These are phyloP conservation scores for Drosophila nasuta DNA, from an alignment of 1,140 invertebrate genomes.

Conservation along the genomic window DNA sequence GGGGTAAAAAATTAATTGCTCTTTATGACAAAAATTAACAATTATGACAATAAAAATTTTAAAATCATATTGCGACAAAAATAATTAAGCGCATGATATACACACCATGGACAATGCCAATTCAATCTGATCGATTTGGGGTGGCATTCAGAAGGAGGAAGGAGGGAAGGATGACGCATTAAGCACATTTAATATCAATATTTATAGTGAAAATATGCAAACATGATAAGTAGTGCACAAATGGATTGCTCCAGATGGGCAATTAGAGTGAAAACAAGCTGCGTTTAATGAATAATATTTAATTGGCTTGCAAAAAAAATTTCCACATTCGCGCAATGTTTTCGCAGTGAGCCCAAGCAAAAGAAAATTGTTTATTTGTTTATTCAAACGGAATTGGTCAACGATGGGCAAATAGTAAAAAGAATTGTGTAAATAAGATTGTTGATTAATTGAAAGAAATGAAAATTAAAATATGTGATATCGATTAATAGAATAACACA, in stretches of 20 bases:
- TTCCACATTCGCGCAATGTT: neutral
- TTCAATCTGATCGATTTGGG: conserved; percentile 11
- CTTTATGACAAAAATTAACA: conserved; percentile 70
- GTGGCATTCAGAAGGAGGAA: neutral
- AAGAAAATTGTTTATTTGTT: conserved; percentile 6
- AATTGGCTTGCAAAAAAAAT: conserved; percentile 11
- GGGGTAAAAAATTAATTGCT: conserved; percentile 55
- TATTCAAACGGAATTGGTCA: neutral
- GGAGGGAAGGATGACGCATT: neutral
- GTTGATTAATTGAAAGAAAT: no score
- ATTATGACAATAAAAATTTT: conserved; percentile 72
- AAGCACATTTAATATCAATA: conserved; percentile 40
- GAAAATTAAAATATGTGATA: no score
- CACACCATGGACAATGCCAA: conserved; percentile 25
- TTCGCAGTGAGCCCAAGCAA: neutral
- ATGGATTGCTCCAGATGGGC: conserved; percentile 11
- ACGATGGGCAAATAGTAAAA: no score
- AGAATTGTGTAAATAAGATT: no score
- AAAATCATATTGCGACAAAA: conserved; percentile 65
- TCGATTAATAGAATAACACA: no score
- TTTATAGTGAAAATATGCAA: conserved; percentile 36
- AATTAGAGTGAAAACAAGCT: conserved; percentile 22
- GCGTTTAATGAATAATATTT: conserved; percentile 5
- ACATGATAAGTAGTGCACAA: conserved; percentile 24
- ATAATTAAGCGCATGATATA: conserved; percentile 60